Evolutionary conservation across 2,888 invertebrate genomes (phyloP).

Genomic region (Drosophila nr. medialis): DNA sequence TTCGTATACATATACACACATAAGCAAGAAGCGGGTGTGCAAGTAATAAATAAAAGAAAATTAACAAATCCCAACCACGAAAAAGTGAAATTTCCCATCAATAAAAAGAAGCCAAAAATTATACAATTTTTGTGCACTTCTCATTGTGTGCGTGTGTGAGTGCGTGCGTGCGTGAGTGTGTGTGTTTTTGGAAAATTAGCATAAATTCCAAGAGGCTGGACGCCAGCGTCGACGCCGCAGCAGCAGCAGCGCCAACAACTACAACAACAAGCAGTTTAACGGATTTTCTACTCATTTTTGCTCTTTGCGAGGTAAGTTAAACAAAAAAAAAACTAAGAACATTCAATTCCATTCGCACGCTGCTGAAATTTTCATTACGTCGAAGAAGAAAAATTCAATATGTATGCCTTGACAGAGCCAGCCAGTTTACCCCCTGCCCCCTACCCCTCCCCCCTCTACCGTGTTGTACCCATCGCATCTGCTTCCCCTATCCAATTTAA

Average conservation of each 20-base stretch:
- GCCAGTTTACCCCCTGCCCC: slow-evolving; percentile 28
- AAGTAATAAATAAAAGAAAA: slow-evolving; percentile 46
- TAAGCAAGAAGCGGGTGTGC: slow-evolving; percentile 28
- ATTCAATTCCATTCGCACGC: slow-evolving; percentile 46
- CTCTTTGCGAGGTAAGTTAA: slow-evolving; percentile 64
- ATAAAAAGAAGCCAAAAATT: slow-evolving; percentile 37
- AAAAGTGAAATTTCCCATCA: slow-evolving; percentile 65
- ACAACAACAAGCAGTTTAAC: slow-evolving; percentile 55
- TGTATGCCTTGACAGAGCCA: slow-evolving; percentile 63
- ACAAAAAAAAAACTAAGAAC: slow-evolving; percentile 11
- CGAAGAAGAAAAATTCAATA: slow-evolving; percentile 77
- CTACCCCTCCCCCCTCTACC: background rate
- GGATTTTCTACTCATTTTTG: slow-evolving; percentile 67
- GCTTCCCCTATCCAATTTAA: slow-evolving; percentile 76
- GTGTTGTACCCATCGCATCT: slow-evolving; percentile 42
- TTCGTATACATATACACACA: slow-evolving; percentile 24
- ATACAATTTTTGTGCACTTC: slow-evolving; percentile 55
- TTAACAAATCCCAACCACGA: slow-evolving; percentile 44
- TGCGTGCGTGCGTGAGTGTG: slow-evolving; percentile 24
- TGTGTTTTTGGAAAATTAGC: slow-evolving; percentile 52
- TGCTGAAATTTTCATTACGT: slow-evolving; percentile 76
- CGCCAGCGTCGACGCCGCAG: slow-evolving; percentile 36
- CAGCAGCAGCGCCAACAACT: slow-evolving; percentile 41
- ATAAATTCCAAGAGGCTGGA: slow-evolving; percentile 68
- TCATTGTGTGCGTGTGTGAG: slow-evolving; percentile 20